phyloP scores from a whole-genome alignment of 2,113 vertebrate genomes.

The Albula glossodonta region DNA sequence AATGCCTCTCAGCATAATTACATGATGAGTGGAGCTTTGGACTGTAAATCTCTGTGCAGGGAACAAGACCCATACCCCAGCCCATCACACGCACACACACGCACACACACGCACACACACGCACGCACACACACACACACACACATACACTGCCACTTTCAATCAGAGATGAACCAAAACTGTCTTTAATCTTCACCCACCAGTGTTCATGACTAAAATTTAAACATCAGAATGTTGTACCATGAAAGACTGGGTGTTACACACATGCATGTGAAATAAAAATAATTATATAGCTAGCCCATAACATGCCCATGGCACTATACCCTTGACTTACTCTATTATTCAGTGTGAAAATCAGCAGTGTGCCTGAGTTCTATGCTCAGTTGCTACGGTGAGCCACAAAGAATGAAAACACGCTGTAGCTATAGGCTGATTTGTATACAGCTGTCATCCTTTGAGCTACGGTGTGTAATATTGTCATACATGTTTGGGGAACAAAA shows the following conservation, averaged over 20 bases:
- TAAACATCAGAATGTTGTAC: background rate
- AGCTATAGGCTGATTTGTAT: background rate
- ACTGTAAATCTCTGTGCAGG: background rate
- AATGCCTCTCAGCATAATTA: background rate
- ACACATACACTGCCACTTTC: background rate
- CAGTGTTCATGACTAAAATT: background rate
- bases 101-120: background rate
- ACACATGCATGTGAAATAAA: background rate
- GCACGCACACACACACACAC: too few relatives aligned
- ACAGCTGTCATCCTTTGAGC: background rate
- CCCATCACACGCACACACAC: background rate
- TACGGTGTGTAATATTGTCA: background rate
- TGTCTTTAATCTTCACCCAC: background rate
- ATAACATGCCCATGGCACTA: background rate
- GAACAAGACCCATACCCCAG: background rate
- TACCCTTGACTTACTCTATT: background rate
- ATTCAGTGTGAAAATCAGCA: background rate
- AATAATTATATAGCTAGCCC: background rate
- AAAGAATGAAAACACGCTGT: background rate
- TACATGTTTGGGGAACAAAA: background rate
- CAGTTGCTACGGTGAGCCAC: background rate
- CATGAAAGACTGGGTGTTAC: background rate
- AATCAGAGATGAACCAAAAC: slow-evolving; percentile 4
- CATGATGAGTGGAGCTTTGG: slow-evolving; percentile 12
- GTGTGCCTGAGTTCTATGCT: background rate